Evolutionary conservation across 2,113 vertebrate genomes (phyloP).

Genomic region (Steatornis caripensis): DNA sequence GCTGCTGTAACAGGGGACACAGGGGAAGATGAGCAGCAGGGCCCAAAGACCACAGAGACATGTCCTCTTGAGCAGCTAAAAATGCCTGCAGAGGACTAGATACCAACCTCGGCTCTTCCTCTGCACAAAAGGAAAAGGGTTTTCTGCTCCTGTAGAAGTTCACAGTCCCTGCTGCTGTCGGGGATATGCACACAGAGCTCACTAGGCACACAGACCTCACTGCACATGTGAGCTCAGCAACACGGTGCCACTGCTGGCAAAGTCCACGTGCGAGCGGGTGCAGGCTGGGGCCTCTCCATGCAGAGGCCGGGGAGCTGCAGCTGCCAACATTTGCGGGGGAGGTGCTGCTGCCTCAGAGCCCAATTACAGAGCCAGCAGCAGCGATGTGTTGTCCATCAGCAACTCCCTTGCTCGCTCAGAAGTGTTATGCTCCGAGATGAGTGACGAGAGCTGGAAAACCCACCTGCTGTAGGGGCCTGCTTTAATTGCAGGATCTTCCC

Average conservation of each 20-base stretch:
- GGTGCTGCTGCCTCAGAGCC: neutral
- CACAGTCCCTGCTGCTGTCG: no score
- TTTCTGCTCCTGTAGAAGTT: neutral
- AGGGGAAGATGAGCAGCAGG: neutral
- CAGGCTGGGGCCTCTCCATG: neutral
- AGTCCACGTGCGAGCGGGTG: rapidly evolving
- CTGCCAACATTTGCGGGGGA: neutral
- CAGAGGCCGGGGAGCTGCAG: no score
- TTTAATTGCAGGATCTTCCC: neutral
- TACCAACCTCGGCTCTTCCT: neutral
- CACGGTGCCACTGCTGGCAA: neutral
- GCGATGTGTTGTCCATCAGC: neutral
- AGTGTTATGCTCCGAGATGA: neutral
- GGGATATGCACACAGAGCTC: neutral
- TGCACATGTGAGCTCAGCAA: rapidly evolving
- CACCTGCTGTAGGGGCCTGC: rapidly evolving
- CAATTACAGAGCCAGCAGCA: neutral
- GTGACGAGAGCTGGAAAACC: neutral
- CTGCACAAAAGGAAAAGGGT: no score
- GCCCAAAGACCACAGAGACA: neutral
- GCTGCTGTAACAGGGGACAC: neutral
- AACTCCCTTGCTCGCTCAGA: neutral
- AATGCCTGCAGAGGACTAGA: neutral
- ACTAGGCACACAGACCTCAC: rapidly evolving
- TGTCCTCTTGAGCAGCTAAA: neutral